Base-by-base conservation (phyloP, 2,888 invertebrate species). In the Uloborus plumipes region DNA sequence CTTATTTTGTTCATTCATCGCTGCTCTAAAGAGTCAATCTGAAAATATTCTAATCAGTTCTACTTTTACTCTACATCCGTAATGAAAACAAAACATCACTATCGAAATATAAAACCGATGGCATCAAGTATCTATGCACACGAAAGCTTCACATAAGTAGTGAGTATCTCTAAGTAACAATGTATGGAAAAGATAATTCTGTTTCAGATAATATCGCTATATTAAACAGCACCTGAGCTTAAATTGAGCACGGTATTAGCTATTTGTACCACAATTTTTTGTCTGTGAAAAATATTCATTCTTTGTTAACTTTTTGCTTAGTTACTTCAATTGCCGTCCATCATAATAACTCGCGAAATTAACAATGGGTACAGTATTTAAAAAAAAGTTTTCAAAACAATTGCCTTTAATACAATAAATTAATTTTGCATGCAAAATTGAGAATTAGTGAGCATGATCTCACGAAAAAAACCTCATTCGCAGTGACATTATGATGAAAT, bases 211-310 rank as follows among this genome's bases (percentile, higher is more conserved):
- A 69, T 50, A 78, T 79, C 71, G 67, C 73, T 73, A 73, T 79
- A 66, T 74, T 80, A 66, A 73, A 80, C 80, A 80, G 80, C 80
- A 81, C 80, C 80, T 81, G 80, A 81, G 80, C 74, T 81, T 74
- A 70, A 69, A 72, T 81, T 81, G 80, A 81, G 80, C 80, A 81
- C 74, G 67, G 75, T 74, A 50, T 67, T 69, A 64, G 66, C n/a
- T 70, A 62, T 74, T 79, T 73, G 73, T 79, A 79, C 79, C 66
- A 61, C 65, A 59, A 39, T 79, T 79, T 73, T 64, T 73, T 59
- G 55, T 53, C 66, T 66, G 59, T 59, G 22, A 59, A 20, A 39
- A 39, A 39, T n/a, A 59, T 59, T 59, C 22, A 59, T 20, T 59
- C 59, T 22, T 22, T 59, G 59, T 20, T 59, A 20, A 59, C 59